Evolutionary conservation across 2,797 vertebrate genomes (phyloP), one percentile per base, ranked within the genome.

Genomic region (Pangasius macronema): DNA sequence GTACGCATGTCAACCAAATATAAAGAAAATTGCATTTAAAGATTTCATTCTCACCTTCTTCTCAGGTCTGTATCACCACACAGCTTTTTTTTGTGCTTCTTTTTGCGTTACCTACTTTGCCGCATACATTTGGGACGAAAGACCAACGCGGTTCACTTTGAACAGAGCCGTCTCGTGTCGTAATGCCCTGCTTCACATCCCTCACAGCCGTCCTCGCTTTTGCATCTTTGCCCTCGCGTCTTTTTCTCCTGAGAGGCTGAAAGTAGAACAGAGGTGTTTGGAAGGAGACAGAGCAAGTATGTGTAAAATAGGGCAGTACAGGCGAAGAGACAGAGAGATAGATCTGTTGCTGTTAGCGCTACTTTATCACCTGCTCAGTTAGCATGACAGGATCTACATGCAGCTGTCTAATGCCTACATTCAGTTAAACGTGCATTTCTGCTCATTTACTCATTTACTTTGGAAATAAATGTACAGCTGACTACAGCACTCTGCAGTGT

Each of bases 261-360:
- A 94, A 94, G 87, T 94, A 91, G 93, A 94, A 92, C 93, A 94
- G 85, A 91, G 93, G 93, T 92, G 77, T 88, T 80, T 46, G 42
- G 90, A 90, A 91, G 93, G 94, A 94, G 91, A 93, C 86, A 82
- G 92, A 94, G 46, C 92, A 90, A 94, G 92, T 91, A 92, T 91
- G 89, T 89, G 90, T 94, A 93, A 93, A 87, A 94, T 94, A 94
- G 94, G 92, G 92, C 94, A 91, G 92, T 89, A 30, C 83, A 91
- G n/a, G 42, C 49, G 39, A 72, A 39, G 65, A 33, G 83, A 68
- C 9, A 42, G 55, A 55, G 49, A 73, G 65, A 67, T 39, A 83
- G 20, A 75, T 49, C 13, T 46, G 87, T 59, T 70, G 49, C 79
- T 73, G 75, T 88, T 73, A 82, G 42, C 36, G 14, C 51, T 33